These are phyloP conservation scores for Pangasius macronema DNA, from an alignment of 2,797 vertebrate species.

Conservation along the genomic window DNA sequence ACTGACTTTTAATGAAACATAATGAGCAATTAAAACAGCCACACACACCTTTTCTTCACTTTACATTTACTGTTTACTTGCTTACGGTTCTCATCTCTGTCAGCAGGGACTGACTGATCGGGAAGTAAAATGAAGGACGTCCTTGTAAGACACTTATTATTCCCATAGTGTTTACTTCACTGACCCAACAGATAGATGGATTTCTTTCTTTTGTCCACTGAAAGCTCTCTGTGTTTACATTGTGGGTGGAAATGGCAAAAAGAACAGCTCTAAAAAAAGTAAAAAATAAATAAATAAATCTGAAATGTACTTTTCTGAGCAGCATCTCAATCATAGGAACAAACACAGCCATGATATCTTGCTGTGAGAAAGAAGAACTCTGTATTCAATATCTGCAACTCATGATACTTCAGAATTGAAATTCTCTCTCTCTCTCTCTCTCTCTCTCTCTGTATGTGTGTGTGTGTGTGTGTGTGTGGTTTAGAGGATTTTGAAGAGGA, in stretches of 20 bases:
- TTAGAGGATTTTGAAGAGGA: background rate
- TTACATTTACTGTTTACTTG: background rate
- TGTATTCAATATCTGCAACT: background rate
- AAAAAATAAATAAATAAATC: background rate
- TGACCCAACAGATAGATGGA: background rate
- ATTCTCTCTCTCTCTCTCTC: too few relatives aligned
- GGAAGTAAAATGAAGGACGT: constrained; percentile 9
- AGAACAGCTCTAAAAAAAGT: background rate
- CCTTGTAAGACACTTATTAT: background rate
- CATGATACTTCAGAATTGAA: background rate
- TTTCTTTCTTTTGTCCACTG: background rate
- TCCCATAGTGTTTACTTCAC: background rate
- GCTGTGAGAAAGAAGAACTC: background rate
- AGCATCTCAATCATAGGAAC: constrained; percentile 2
- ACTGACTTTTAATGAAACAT: background rate
- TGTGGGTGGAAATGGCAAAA: background rate
- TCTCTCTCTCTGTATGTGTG: background rate
- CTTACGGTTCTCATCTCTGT: background rate
- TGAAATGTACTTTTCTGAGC: background rate
- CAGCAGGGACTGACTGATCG: background rate
- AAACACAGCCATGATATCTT: background rate
- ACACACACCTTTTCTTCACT: background rate
- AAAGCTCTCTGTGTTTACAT: background rate
- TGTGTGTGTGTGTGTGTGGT: background rate
- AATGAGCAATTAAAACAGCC: background rate